These are phyloP conservation scores for Aphaenogaster rudis DNA, from an alignment of 1,140 invertebrate species.

Conservation along the genomic window DNA sequence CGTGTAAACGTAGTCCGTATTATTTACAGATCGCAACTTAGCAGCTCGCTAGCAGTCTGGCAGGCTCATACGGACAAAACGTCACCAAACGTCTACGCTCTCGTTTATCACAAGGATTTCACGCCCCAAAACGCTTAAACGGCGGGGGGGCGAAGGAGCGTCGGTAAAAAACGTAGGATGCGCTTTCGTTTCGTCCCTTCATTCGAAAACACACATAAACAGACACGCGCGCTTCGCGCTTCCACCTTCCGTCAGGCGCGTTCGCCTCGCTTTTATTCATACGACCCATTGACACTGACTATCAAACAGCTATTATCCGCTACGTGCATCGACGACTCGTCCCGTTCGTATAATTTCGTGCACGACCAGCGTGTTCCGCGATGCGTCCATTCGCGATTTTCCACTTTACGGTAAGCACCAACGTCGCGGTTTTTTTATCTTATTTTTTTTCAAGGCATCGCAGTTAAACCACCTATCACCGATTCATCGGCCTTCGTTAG, in stretches of 20 bases:
- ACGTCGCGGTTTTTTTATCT: background rate
- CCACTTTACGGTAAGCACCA: background rate
- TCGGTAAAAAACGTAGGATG: background rate
- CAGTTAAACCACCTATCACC: background rate
- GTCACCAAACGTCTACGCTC: background rate
- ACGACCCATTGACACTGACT: conserved; percentile 34
- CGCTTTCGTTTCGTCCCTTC: background rate
- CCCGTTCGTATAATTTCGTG: background rate
- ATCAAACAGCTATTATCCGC: conserved; percentile 13
- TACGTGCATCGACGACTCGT: background rate
- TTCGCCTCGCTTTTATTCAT: conserved; percentile 28
- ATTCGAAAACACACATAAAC: background rate
- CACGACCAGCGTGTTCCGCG: background rate
- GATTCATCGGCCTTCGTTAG: background rate
- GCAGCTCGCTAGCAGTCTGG: too few species aligned
- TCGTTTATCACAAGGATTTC: background rate
- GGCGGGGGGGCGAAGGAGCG: background rate
- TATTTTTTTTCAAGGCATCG: background rate
- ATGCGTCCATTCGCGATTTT: background rate
- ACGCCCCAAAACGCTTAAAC: background rate
- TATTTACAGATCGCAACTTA: too few species aligned
- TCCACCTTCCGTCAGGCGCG: background rate
- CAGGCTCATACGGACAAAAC: background rate
- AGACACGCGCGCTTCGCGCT: too few species aligned
- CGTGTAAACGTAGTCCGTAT: too few species aligned